Evolutionary conservation across 2,113 vertebrate species (phyloP), one percentile per base, ranked within the genome.

Genomic region (Hypocryptadius cinnamomeus): DNA sequence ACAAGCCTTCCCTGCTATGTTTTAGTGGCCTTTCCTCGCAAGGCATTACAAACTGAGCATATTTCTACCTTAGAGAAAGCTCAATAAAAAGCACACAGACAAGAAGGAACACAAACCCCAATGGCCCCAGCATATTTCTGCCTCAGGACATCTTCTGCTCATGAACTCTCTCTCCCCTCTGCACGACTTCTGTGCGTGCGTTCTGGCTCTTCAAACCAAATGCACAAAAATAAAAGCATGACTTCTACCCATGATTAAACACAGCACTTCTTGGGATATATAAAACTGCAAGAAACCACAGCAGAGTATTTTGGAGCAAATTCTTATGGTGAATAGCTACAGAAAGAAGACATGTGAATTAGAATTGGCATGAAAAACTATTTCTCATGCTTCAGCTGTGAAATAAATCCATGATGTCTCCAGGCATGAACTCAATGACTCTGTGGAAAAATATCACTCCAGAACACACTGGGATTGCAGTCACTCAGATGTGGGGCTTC

Each of bases 141-240:
- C 65, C 66, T 74, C 53, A 56, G 61, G 73, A 47, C 2, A 5
- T 17, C 44, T 37, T n/a, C 48, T 22, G 20, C 48, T 82, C 8
- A 1, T 37, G n/a, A 79, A 73, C 37, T 24, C n/a, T 9, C 20
- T 24, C 50, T 22, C 40, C 11, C 5, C 30, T 79, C 44, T 30
- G 15, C 69, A 59, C 3, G 1, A 42, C 39, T 69, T 80, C 17
- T 14, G 10, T 2, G 2, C 1, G 0, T 7, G 40, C n/a, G 56
- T 60, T 76, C 40, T 7, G 42, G 35, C 19, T 83, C 69, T 66
- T 72, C 69, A 83, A 54, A 53, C 39, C 7, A 69, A 66, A 31
- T 1, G 6, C 11, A 3, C n/a, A 57, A 66, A 73, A 65, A 31
- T 37, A 69, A 69, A 79, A 68, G 28, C 9, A 33, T 51, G 33